Evolutionary conservation across 2,888 invertebrate species (phyloP), one percentile per base, ranked within the genome.

Genomic region (Lepas anatifera): DNA sequence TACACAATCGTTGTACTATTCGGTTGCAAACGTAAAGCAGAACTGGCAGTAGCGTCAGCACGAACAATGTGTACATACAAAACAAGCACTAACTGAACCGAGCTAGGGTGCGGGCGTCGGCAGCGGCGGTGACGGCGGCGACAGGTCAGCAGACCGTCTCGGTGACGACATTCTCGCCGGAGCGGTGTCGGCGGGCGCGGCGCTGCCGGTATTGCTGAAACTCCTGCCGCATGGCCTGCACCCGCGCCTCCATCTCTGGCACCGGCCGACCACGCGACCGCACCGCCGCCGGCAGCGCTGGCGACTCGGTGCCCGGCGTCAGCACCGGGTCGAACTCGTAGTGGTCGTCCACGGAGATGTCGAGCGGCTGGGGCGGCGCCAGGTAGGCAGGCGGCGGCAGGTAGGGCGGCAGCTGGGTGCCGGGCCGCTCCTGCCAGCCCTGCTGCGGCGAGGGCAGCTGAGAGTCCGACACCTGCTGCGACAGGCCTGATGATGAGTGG

Each of bases 251-350:
- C 77, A 93, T 92, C 81, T 90, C 87, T 77, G 89, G 88, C 48
- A 72, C 72, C 58, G 71, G 70, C 71, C 70, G 71, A 64, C 70
- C 70, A 18, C 69, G 72, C 69, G n/a, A 69, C 52, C 58, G 71
- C 69, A 39, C 67, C 70, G n/a, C 50, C 70, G 50, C 68, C 72
- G 64, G 39, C 72, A n/a, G 46, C 46, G 48, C 68, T 48, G 46
- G 46, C 29, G 46, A 48, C 64, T 72, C 73, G 48, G 74, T 72
- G 68, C 73, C 74, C 27, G 73, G 72, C 67, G 74, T 74, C 81
- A 83, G n/a, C 69, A 90, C 89, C 70, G 94, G 90, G 81, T 95
- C 95, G 83, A 95, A 95, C 82, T 95, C 95, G 82, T 95, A 95
- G 81, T 95, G 95, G 72, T 92, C 94, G 81, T 95, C 95, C 75